A percentile compares a stretch with the other conserved stretches of the same genome.
Conservation (phyloP, 92 coral and sea anemone species). For the Diadumene lineata region DNA sequence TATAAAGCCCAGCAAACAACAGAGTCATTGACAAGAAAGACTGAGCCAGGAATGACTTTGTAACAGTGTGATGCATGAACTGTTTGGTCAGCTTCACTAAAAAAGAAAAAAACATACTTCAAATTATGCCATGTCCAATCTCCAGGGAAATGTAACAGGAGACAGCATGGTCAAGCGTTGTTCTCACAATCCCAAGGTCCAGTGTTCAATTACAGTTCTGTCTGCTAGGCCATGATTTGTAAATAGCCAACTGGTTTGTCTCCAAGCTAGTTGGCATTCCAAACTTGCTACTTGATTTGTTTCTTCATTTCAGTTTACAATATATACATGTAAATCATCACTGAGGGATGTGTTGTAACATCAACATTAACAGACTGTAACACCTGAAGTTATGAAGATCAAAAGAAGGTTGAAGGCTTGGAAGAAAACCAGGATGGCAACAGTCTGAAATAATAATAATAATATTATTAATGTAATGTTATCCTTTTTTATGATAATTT, state of each 20-base stretch:
- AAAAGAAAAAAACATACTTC: conserved; percentile 4
- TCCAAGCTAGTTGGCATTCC: too few species aligned
- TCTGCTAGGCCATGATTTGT: too few species aligned
- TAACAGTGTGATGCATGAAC: conserved; percentile 81
- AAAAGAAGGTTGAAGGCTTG: conserved; percentile 68
- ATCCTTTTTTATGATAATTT: too few species aligned
- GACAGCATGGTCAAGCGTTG: too few species aligned
- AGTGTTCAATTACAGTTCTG: too few species aligned
- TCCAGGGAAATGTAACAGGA: too few species aligned
- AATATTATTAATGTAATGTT: too few species aligned
- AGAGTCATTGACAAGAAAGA: conserved; percentile 80
- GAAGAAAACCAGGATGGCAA: conserved; percentile 60
- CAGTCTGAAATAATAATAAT: conserved; percentile 43
- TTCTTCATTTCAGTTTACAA: too few species aligned
- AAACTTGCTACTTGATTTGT: too few species aligned
- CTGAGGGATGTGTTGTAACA: not conserved
- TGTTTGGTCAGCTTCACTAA: conserved; percentile 90
- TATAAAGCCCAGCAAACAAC: conserved; percentile 87
- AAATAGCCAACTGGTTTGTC: too few species aligned
- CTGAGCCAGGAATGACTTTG: conserved; percentile 82
- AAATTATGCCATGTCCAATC: too few species aligned
- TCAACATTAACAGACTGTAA: not conserved
- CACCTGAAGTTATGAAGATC: conserved; percentile 76
- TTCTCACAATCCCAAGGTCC: too few species aligned
- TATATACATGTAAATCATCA: not conserved